Evolutionary conservation across 2,888 invertebrate genomes (phyloP).

Genomic region (Incurvaria masculella): DNA sequence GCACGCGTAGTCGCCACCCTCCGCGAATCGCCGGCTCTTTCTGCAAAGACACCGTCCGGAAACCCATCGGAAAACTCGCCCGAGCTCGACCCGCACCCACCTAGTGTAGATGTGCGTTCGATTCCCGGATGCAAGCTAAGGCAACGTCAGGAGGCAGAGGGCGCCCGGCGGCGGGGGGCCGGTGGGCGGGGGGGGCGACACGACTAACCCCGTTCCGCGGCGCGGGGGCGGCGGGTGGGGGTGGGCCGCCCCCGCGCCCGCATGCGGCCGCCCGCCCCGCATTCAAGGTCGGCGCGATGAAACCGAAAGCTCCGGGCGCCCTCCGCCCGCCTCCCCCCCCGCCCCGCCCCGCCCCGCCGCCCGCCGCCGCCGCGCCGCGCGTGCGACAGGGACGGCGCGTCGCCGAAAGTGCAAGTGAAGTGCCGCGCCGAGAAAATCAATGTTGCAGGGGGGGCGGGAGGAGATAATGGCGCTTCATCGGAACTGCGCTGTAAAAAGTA

Average conservation of each 20-base stretch:
- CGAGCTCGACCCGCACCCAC: not conserved
- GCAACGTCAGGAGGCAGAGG: conserved; percentile 30
- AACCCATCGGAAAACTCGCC: not conserved
- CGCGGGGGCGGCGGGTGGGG: conserved; percentile 19
- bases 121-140: conserved; percentile 52
- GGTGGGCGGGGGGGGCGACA: conserved; percentile 4
- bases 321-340: no score
- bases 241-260: not conserved
- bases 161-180: conserved; percentile 8
- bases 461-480: conserved; percentile 12
- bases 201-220: conserved; percentile 1
- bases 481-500: conserved; percentile 35
- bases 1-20: not conserved
- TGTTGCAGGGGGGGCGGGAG: conserved; percentile 44
- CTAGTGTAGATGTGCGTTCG: not conserved
- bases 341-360: conserved; percentile 1
- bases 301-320: conserved; percentile 19
- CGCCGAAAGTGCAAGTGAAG: conserved; percentile 41
- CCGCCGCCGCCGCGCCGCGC: conserved; percentile 1
- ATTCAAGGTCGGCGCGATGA: conserved; percentile 48
- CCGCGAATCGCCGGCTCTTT: not conserved
- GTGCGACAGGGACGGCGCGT: not conserved
- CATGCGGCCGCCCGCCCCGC: conserved; percentile 28
- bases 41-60: no score
- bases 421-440: conserved; percentile 39